Percentiles rank a stretch among this genome's conserved stretches.
Evolutionary conservation across 2,797 vertebrate genomes (phyloP).

Genomic region (Acanthiza pusilla): DNA sequence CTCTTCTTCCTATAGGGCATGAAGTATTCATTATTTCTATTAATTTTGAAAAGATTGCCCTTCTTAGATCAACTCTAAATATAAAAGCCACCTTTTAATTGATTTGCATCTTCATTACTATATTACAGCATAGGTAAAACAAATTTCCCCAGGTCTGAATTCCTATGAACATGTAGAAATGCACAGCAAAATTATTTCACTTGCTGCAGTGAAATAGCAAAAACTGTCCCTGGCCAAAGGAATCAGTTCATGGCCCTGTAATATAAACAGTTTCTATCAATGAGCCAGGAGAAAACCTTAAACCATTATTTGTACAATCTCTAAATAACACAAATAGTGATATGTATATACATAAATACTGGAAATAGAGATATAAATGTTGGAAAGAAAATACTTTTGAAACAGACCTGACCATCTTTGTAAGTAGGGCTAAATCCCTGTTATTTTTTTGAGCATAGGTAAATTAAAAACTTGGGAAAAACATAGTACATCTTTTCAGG

Average conservation of each 20-base stretch:
- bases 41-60: background rate
- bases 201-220: background rate
- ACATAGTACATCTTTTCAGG: background rate
- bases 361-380: constrained; percentile 8
- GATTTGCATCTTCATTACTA: background rate
- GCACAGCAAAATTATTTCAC: background rate
- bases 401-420: background rate
- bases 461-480: background rate
- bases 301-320: constrained; percentile 18
- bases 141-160: background rate
- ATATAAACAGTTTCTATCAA: constrained; percentile 43
- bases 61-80: background rate
- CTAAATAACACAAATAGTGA: constrained; percentile 6
- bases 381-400: background rate
- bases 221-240: background rate
- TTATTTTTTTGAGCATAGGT: background rate
- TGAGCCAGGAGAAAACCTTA: constrained; percentile 6
- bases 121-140: background rate
- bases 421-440: background rate
- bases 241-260: constrained; percentile 18
- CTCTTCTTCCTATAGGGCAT: background rate
- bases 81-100: background rate
- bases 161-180: background rate
- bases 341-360: constrained; percentile 18
- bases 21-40: background rate